These are phyloP conservation scores for Tetropium fuscum DNA, from an alignment of 2,888 invertebrate genomes.

Conservation along the genomic window DNA sequence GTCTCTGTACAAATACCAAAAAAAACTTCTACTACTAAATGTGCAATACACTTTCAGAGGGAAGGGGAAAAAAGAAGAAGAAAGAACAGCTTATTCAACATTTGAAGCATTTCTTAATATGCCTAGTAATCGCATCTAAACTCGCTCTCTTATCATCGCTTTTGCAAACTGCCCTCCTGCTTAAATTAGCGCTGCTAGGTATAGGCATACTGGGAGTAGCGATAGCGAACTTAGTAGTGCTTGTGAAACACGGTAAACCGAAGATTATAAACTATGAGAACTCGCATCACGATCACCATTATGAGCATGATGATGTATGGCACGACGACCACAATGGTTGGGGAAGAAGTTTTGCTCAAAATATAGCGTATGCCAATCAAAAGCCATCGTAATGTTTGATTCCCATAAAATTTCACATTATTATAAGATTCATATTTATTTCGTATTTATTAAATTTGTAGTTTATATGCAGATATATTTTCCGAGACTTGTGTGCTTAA, in stretches of 20 bases:
- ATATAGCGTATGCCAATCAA: conserved; percentile 58
- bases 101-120: conserved; percentile 75
- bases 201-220: conserved; percentile 77
- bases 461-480: too few relatives aligned
- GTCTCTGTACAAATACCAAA: too few relatives aligned
- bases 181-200: conserved; percentile 83
- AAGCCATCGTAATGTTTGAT: too few relatives aligned
- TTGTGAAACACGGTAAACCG: conserved; percentile 75
- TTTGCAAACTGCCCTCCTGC: conserved; percentile 77
- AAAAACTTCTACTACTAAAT: conserved; percentile 22
- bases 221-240: conserved; percentile 78
- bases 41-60: conserved; percentile 50
- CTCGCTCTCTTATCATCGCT: conserved; percentile 78
- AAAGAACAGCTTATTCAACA: conserved; percentile 77
- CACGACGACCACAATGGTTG: conserved; percentile 60
- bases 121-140: conserved; percentile 78
- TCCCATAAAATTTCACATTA: too few relatives aligned
- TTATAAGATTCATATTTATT: too few relatives aligned
- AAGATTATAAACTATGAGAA: conserved; percentile 88
- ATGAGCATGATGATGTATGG: conserved; percentile 71
- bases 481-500: too few relatives aligned
- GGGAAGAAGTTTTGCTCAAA: conserved; percentile 56
- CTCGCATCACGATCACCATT: conserved; percentile 86
- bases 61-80: conserved; percentile 71
- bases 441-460: too few relatives aligned